A percentile compares a stretch with the other conserved stretches of the same genome.
Evolutionary conservation across 2,113 vertebrate species (phyloP).

Genomic region (Bubo bubo): DNA sequence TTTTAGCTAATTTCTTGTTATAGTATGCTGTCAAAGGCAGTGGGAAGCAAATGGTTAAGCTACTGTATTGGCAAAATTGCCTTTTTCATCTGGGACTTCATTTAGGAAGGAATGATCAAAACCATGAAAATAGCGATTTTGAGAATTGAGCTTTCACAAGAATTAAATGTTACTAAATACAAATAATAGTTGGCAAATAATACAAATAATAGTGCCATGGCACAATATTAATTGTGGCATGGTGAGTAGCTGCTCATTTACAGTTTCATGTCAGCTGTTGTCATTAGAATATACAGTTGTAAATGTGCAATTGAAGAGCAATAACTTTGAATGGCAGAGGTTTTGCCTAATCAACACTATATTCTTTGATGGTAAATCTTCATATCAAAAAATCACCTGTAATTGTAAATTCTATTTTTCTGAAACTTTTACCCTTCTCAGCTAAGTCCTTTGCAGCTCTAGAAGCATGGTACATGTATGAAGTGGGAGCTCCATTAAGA

Average conservation of each 20-base stretch:
- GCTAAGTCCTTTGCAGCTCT: not conserved
- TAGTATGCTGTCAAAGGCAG: not conserved
- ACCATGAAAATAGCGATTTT: not conserved
- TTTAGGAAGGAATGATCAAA: not conserved
- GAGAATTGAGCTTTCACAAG: not conserved
- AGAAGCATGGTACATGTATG: not conserved
- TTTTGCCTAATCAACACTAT: not conserved
- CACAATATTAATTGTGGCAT: not conserved
- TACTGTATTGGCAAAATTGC: not conserved
- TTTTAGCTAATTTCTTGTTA: conserved; percentile 24
- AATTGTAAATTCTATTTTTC: not conserved
- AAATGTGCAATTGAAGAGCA: not conserved
- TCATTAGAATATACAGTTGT: not conserved
- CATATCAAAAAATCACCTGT: not conserved
- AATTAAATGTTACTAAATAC: not conserved
- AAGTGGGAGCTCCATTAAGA: not conserved
- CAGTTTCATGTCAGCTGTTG: not conserved
- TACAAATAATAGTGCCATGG: not conserved
- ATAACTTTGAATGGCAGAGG: not conserved
- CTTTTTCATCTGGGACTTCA: not conserved
- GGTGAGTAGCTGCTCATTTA: not conserved
- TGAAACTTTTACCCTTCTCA: not conserved
- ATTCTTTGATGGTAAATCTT: not conserved
- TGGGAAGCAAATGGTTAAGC: not conserved
- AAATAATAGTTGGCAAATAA: not conserved